These are phyloP conservation scores for Ophioninae sp. DNA, from an alignment of 2,888 invertebrate species.

Conservation along the genomic window DNA sequence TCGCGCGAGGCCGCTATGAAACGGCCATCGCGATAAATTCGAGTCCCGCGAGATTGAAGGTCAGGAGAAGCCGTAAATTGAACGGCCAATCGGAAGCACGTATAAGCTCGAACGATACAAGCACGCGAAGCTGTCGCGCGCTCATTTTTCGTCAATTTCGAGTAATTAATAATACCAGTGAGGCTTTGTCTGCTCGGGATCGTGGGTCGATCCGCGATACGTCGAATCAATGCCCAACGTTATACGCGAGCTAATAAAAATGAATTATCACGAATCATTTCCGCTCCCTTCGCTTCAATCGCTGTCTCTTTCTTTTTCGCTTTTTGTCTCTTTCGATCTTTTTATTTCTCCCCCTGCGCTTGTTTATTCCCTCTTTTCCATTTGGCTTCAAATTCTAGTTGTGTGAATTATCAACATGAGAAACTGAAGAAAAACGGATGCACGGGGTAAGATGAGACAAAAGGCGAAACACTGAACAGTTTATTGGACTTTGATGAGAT, in stretches of 20 bases:
- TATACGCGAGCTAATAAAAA: slow-evolving; percentile 41
- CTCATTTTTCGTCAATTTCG: slow-evolving; percentile 32
- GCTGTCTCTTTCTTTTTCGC: neutral
- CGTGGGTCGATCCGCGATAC: neutral
- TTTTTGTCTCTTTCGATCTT: slow-evolving; percentile 4
- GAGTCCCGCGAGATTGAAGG: slow-evolving; percentile 46
- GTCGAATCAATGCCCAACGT: slow-evolving; percentile 58
- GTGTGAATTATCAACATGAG: too few relatives aligned
- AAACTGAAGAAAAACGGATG: too few relatives aligned
- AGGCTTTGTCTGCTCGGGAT: neutral
- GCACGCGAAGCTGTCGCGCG: slow-evolving; percentile 41
- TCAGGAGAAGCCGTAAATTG: slow-evolving; percentile 50
- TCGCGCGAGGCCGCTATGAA: slow-evolving; percentile 8
- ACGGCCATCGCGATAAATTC: slow-evolving; percentile 46
- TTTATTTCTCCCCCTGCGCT: neutral
- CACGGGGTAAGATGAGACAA: too few relatives aligned
- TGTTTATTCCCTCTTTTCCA: too few relatives aligned
- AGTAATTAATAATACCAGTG: neutral
- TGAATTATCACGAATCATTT: slow-evolving; percentile 54
- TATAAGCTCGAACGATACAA: slow-evolving; percentile 43
- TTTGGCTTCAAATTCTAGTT: too few relatives aligned
- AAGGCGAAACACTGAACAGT: too few relatives aligned
- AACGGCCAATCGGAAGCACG: slow-evolving; percentile 40
- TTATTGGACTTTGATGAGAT: too few relatives aligned
- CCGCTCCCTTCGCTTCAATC: neutral